Evolutionary conservation across 2,113 vertebrate species (phyloP).

Genomic region (Lates calcarifer): DNA sequence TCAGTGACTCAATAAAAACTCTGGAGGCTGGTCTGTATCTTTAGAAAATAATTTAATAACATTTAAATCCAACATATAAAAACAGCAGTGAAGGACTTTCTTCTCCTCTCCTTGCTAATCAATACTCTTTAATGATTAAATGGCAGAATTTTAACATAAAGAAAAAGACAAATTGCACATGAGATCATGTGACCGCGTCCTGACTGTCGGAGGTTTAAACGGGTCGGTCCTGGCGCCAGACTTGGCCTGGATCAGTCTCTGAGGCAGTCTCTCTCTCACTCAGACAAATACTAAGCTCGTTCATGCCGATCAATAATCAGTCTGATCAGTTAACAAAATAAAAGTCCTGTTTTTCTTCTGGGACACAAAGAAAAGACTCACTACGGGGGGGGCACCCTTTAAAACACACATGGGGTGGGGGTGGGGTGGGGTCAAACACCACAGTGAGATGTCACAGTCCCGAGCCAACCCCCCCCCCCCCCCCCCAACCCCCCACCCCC

Average conservation of each 20-base stretch:
- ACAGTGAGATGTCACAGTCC: conserved; percentile 86
- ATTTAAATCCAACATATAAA: conserved; percentile 84
- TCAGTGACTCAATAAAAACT: conserved; percentile 40
- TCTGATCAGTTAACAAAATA: conserved; percentile 82
- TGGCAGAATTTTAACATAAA: conserved; percentile 76
- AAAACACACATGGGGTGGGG: conserved; percentile 85
- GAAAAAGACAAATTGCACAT: conserved; percentile 89
- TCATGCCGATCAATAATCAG: conserved; percentile 82
- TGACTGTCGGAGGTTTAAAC: conserved; percentile 64
- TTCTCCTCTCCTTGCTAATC: conserved; percentile 81
- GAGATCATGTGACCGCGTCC: conserved; percentile 69
- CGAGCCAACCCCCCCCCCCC: conserved; percentile 66
- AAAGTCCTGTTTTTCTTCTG: conserved; percentile 54
- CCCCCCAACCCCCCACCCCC: conserved; percentile 52
- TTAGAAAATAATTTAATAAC: conserved; percentile 88
- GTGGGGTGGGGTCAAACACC: conserved; percentile 81
- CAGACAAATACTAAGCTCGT: conserved; percentile 86
- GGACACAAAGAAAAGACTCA: conserved; percentile 53
- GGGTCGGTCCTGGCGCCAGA: conserved; percentile 68
- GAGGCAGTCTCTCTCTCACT: conserved; percentile 87
- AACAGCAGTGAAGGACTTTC: conserved; percentile 84
- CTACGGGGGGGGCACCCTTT: conserved; percentile 74
- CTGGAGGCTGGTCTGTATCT: conserved; percentile 22
- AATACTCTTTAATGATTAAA: conserved; percentile 90
- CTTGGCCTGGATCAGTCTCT: conserved; percentile 90